These are phyloP conservation scores for Geococcyx californianus DNA, from an alignment of 2,113 vertebrate species.

Conservation along the genomic window DNA sequence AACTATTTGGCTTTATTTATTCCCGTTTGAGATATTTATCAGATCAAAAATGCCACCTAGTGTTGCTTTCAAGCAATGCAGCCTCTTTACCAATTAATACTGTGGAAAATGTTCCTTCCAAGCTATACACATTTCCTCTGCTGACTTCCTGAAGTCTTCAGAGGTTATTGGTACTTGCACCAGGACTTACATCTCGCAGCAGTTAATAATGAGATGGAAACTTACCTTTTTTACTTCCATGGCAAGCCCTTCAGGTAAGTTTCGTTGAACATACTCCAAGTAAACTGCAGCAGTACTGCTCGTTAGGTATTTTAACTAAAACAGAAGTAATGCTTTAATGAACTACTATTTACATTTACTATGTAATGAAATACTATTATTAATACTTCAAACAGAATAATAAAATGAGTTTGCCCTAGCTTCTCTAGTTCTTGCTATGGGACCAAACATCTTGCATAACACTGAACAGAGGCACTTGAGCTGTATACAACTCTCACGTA, in stretches of 20 bases:
- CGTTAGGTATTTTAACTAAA: conserved; percentile 86
- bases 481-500: background rate
- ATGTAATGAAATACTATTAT: background rate
- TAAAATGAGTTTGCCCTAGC: background rate
- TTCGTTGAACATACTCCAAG: conserved; percentile 95
- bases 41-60: conserved; percentile 14
- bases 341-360: too few relatives aligned
- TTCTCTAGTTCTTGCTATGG: background rate
- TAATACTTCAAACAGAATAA: background rate
- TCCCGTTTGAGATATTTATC: background rate
- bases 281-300: conserved; percentile 89
- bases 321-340: background rate
- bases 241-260: conserved; percentile 94
- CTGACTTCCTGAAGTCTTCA: background rate
- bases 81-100: background rate
- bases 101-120: background rate
- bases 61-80: background rate
- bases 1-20: background rate
- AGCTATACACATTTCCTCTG: background rate
- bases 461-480: background rate
- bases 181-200: background rate
- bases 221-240: conserved; percentile 93
- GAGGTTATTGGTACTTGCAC: background rate
- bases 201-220: background rate
- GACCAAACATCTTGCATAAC: background rate